phyloP scores from a whole-genome alignment of 1,140 invertebrate species.

The Diorhabda elongata region DNA sequence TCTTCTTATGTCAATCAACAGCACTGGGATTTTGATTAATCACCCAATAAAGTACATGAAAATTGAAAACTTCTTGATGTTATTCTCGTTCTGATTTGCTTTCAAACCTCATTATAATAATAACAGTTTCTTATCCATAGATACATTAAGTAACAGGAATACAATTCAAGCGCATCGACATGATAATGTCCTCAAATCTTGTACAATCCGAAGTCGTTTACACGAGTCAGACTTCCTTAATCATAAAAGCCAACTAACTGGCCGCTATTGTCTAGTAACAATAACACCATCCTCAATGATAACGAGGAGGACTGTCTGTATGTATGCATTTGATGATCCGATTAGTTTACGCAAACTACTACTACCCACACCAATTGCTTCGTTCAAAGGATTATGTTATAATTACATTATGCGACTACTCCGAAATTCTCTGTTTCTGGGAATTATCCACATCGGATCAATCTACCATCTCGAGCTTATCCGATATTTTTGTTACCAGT shows the following conservation, averaged over 20 bases:
- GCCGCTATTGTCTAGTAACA: conserved; percentile 21
- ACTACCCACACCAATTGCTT: conserved; percentile 19
- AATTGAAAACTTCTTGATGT: background rate
- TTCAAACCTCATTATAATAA: background rate
- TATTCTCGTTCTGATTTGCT: background rate
- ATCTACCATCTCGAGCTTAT: background rate
- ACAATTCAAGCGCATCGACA: background rate
- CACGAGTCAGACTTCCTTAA: conserved; percentile 7
- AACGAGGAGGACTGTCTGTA: conserved; percentile 12
- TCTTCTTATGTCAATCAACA: background rate
- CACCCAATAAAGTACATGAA: background rate
- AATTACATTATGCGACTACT: conserved; percentile 17
- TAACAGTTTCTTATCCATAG: background rate
- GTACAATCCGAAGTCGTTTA: conserved; percentile 8
- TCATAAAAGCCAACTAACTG: conserved; percentile 21
- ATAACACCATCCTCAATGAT: conserved; percentile 20
- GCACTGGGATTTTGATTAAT: background rate
- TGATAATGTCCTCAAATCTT: background rate
- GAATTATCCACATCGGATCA: conserved; percentile 17
- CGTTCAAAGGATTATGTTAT: conserved; percentile 23
- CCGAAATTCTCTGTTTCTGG: conserved; percentile 14
- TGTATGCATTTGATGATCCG: conserved; percentile 21
- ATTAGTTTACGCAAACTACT: conserved; percentile 23
- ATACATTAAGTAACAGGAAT: background rate
- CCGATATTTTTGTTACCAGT: background rate